Base-by-base conservation (phyloP, 2,797 vertebrate species). In the Pelobates cultripes region DNA sequence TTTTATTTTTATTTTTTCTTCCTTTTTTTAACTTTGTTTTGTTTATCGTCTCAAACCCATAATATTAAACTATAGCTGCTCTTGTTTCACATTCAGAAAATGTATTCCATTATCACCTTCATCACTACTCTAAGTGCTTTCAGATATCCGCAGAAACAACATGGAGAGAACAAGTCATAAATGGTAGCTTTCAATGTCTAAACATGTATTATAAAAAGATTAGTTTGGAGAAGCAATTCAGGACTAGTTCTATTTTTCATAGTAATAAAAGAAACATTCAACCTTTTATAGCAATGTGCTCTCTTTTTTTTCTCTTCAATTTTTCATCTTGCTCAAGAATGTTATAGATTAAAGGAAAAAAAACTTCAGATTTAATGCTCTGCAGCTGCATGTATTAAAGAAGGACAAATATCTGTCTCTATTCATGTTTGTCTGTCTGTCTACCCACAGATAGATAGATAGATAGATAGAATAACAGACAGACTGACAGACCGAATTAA, bases 181-280 rank as follows among this genome's bases (percentile, higher is more conserved):
- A 84, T 79, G 77, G 82, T 57, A 79, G 71, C 77, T 84, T 84
- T 84, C 82, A 84, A 79, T 79, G 72, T 70, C 82, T 84, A 84
- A 84, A 84, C 82, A 84, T 84, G 67, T 79, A 84, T 84, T 84
- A 84, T 64, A 75, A 57, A 84, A 64, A 84, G 66, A 84, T 84
- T 84, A 84, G 77, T 79, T 79, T 79, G 72, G 73, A 84, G 77
- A 83, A 83, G 77, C 82, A 79, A 79, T 84, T 79, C 57, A 55
- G 47, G 55, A 79, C 47, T 70, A 84, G 74, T 79, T 84, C 77
- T 84, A 44, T 70, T 84, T 83, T 84, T 84, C 77, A 75, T 79
- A 84, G 55, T 64, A 75, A 79, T 44, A 75, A 43, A 75, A 70
- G 76, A 79, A 17, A 75, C 14, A 84, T 70, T 45, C 41, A 75